Evolutionary conservation across 2,888 invertebrate species (phyloP).

Genomic region (Iphiclides podalirius): DNA sequence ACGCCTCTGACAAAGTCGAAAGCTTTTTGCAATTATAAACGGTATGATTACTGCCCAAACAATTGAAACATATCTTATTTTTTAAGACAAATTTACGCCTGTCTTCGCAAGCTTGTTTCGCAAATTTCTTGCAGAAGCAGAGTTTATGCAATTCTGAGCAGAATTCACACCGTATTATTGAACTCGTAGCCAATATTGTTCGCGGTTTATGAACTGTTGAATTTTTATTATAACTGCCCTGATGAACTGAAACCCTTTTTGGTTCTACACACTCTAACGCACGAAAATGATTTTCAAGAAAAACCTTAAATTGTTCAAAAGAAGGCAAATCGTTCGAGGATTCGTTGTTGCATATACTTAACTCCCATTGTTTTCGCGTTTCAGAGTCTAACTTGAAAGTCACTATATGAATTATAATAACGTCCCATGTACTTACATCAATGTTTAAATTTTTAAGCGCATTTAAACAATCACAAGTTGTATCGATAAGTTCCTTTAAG

Average conservation of each 20-base stretch:
- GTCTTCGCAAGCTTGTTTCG: too few relatives aligned
- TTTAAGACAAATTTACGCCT: conserved; percentile 19
- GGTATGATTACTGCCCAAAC: conserved; percentile 22
- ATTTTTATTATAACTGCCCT: not conserved
- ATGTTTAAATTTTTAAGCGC: conserved; percentile 2
- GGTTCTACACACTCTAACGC: conserved; percentile 17
- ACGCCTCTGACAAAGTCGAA: conserved; percentile 24
- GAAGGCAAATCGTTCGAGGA: conserved; percentile 15
- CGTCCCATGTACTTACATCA: conserved; percentile 3
- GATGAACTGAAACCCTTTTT: not conserved
- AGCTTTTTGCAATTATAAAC: conserved; percentile 21
- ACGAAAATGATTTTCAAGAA: too few relatives aligned
- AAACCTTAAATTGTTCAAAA: too few relatives aligned
- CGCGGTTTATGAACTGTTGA: too few relatives aligned
- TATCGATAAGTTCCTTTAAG: conserved; percentile 10
- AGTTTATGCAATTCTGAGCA: conserved; percentile 9
- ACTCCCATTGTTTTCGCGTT: conserved; percentile 16
- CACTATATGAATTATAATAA: not conserved
- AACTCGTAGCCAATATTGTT: conserved; percentile 9
- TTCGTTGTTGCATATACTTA: conserved; percentile 2
- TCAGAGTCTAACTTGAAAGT: not conserved
- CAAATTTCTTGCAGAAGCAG: conserved; percentile 11
- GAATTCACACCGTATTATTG: conserved; percentile 7
- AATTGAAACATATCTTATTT: conserved; percentile 28
- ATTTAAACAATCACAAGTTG: conserved; percentile 22